Conservation (phyloP, 2,797 vertebrate genomes). For the Chaenodraco wilsoni region DNA sequence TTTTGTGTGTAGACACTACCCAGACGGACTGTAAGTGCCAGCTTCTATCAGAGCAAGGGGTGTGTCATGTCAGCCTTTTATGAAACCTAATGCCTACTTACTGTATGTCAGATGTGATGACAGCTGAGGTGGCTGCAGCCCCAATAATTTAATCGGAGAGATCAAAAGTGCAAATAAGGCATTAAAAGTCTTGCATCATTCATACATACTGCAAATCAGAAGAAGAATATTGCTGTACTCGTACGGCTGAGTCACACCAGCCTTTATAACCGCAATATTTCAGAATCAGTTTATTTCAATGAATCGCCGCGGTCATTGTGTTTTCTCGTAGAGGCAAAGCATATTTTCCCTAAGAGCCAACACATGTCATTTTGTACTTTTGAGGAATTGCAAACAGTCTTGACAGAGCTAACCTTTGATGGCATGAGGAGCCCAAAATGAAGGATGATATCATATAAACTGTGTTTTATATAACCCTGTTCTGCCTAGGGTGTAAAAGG, state of each 20-base stretch:
- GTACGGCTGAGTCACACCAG: neutral
- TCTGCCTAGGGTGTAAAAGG: neutral
- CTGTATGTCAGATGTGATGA: slow-evolving; percentile 53
- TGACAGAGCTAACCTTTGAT: slow-evolving; percentile 3
- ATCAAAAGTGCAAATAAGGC: slow-evolving; percentile 30
- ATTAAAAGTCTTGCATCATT: slow-evolving; percentile 31
- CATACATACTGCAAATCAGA: slow-evolving; percentile 10
- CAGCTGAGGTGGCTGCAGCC: slow-evolving; percentile 41
- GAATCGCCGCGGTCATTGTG: neutral
- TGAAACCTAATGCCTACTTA: slow-evolving; percentile 63
- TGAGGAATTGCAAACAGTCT: slow-evolving; percentile 3
- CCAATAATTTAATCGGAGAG: slow-evolving; percentile 51
- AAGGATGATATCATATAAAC: neutral
- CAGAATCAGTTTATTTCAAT: neutral
- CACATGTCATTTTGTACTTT: neutral
- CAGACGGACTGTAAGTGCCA: slow-evolving; percentile 55
- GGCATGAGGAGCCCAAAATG: neutral
- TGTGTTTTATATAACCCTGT: neutral
- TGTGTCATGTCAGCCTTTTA: slow-evolving; percentile 67
- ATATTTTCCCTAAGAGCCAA: neutral
- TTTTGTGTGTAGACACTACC: slow-evolving; percentile 48
- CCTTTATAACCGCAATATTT: slow-evolving; percentile 2
- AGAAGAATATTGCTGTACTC: slow-evolving; percentile 4
- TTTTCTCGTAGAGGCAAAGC: neutral
- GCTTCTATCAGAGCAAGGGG: slow-evolving; percentile 62